These are phyloP conservation scores for Pandemis corylana DNA, from an alignment of 2,888 invertebrate species.

Conservation along the genomic window DNA sequence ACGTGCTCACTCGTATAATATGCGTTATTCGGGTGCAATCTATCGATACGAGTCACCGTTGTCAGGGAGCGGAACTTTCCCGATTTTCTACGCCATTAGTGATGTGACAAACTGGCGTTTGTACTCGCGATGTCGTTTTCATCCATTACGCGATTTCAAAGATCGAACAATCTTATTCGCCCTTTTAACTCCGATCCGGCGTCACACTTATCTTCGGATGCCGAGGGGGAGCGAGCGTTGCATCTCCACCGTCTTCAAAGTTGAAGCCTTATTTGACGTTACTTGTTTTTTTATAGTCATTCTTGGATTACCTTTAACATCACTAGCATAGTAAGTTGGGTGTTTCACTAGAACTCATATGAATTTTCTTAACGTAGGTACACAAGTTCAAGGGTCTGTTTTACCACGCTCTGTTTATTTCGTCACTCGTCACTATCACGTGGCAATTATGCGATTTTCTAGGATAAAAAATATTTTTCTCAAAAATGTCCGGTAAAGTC, in stretches of 20 bases:
- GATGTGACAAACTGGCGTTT: conserved; percentile 78
- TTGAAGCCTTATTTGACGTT: conserved; percentile 1
- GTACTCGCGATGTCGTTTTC: conserved; percentile 77
- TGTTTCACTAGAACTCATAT: no score
- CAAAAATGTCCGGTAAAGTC: no score
- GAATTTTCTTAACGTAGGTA: no score
- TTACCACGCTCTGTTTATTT: no score
- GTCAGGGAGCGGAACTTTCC: conserved; percentile 71
- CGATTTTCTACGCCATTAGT: conserved; percentile 80
- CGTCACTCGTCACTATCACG: neutral
- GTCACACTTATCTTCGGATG: conserved; percentile 57
- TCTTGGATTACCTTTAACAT: neutral
- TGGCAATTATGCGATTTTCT: neutral
- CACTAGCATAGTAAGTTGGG: no score
- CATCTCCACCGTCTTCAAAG: conserved; percentile 1
- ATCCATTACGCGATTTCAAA: conserved; percentile 77
- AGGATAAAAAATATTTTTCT: neutral
- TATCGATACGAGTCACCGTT: conserved; percentile 68
- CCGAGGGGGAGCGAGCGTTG: conserved; percentile 20
- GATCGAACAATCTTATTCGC: conserved; percentile 72
- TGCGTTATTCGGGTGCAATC: conserved; percentile 67
- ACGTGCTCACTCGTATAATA: conserved; percentile 15
- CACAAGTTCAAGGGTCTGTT: no score
- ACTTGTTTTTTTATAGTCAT: neutral
- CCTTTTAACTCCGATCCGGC: conserved; percentile 69